Base-by-base conservation (phyloP, 2,797 vertebrate genomes). In the Uromys caudimaculatus region DNA sequence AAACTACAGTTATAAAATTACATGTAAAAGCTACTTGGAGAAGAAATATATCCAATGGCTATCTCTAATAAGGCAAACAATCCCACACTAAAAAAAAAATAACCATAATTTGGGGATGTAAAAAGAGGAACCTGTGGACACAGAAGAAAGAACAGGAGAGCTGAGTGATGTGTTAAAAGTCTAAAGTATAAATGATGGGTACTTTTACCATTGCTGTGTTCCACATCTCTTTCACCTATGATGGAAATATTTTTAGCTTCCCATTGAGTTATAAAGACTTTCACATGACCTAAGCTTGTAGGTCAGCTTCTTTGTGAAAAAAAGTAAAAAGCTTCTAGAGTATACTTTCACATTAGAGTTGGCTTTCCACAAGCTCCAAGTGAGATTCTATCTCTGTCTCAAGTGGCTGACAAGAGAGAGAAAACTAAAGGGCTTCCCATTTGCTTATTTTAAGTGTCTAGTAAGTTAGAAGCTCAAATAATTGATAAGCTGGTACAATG, bases 401-500 rank as follows among this genome's bases (percentile, higher is more conserved):
- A 6, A 73, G 52, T 21, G 52, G 2, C n/a, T 83, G 62, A 81
- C 67, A 81, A 38, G n/a, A 10, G 47, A 32, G 7, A 12, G 41
- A 13, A 27, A 35, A 8, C 16, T 38, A 64, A 12, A 76, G n/a
- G 41, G 2, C 10, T 93, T 16, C 56, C 6, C 4, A 50, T 4
- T 54, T 76, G 90, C 2, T 73, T 93, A 81, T 50, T 44, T 0
- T 69, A 52, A 93, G 14, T 41, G 71, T 89, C 56, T 79, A 91
- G 81, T 56, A 82, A 96, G 16, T 60, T 14, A 24, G 52, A 91
- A 94, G 60, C 38, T 84, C 83, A 97, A 54, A 86, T 56, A 52
- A 87, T 79, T 73, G 91, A 67, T 58, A 92, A 90, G 56, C 12
- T 19, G 41, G 2, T 23, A 1, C 1, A 11, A 50, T 93, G 77